Conservation (phyloP, 2,113 vertebrate genomes). For the Epinephelus moara region DNA sequence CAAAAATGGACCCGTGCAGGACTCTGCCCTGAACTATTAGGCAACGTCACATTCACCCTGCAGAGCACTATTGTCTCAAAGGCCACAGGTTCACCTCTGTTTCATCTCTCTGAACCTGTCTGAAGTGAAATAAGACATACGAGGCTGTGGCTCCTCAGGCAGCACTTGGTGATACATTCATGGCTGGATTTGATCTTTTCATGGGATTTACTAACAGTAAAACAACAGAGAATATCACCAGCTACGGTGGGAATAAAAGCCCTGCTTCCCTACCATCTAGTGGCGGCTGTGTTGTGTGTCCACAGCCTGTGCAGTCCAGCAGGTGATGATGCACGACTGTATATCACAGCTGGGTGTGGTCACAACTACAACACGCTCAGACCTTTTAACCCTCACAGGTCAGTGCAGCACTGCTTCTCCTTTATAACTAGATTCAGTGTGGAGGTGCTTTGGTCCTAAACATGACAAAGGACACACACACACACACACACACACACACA, state of each 20-base stretch:
- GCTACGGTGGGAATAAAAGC: not conserved
- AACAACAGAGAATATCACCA: not conserved
- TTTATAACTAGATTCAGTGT: slow-evolving; percentile 16
- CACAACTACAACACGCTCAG: not conserved
- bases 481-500: not conserved
- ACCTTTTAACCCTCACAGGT: not conserved
- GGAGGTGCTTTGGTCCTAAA: not conserved
- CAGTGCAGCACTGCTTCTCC: not conserved
- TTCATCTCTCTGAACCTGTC: not conserved
- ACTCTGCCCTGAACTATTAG: too few relatives aligned
- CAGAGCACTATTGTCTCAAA: not conserved
- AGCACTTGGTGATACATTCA: not conserved
- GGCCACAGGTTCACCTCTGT: too few relatives aligned
- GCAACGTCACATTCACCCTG: too few relatives aligned
- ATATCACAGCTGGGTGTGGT: slow-evolving; percentile 7
- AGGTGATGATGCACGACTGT: not conserved
- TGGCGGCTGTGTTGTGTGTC: not conserved
- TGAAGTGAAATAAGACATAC: not conserved
- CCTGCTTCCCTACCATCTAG: not conserved
- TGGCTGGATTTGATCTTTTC: not conserved
- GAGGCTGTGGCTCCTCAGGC: not conserved
- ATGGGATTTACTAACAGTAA: not conserved
- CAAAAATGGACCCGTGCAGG: too few relatives aligned
- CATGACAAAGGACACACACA: not conserved
- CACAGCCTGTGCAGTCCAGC: not conserved